Evolutionary conservation across 2,113 vertebrate species (phyloP), one percentile per base, ranked within the genome.

Genomic region (Collichthys lucidus): DNA sequence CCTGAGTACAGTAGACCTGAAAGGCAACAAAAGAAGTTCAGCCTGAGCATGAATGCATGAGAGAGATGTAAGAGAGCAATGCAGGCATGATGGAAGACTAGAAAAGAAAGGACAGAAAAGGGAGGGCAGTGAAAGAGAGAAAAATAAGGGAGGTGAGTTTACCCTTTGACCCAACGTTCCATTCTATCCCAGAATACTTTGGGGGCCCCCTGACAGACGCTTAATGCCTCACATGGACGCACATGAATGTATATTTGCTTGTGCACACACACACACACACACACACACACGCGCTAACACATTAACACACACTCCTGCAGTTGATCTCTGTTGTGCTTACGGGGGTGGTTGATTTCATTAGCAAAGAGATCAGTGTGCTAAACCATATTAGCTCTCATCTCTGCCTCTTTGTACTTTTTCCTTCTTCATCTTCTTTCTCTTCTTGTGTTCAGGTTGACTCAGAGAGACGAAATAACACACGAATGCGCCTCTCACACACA

Each of bases 151-250:
- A 75, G 80, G 76, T 85, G 70, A 62, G 35, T 68, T 86, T 64
- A 66, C 44, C 84, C 86, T 86, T 80, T 91, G 83, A 88, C 89
- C 80, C 73, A 75, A 65, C 20, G 77, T 86, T 84, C 86, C 74
- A 53, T 35, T 89, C 78, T 59, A 8, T 59, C 47, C 71, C 78
- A 57, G 77, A 86, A 77, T 84, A 86, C 83, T 82, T 85, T 79
- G 66, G 69, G 35, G 80, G 84, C 68, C 73, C 56, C 75, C 77
- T 70, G 69, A 84, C 80, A 85, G 80, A 80, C n/a, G 57, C 77
- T 77, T 78, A 82, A 81, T 88, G 55, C 67, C 62, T 89, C 80
- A 85, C 87, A 84, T 70, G 77, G 74, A 77, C 20, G 19, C 80
- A 87, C 85, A 80, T 73, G 56, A 82, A 86, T 70, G 85, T 84